Base-by-base conservation (phyloP, 2,113 vertebrate genomes). In the Buteo buteo region DNA sequence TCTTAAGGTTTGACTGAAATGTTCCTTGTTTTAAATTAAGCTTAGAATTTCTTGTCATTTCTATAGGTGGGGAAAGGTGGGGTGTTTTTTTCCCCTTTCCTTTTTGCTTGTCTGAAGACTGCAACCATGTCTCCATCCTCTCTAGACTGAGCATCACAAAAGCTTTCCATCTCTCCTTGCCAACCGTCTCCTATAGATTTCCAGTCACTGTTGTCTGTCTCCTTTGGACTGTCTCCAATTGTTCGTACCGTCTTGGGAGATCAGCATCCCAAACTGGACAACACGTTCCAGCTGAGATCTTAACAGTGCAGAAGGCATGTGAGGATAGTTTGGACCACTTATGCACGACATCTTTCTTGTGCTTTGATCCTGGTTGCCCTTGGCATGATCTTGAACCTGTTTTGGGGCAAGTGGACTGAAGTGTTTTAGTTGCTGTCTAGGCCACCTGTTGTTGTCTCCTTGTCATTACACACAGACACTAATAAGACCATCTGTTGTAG, bases 181-280 rank as follows among this genome's bases (percentile, higher is more conserved):
- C 87, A 90, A 4, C 87, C 42, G 38, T 73, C 58, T 96, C 90
- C 87, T 96, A 80, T 83, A 92, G 94, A 97, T 92, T 96, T 96
- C 82, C 82, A 93, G 78, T 90, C 74, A 69, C 70, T 62, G 54
- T n/a, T 90, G 78, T 93, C 92, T 96, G 92, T 73, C 67, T 95
- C 70, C 65, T 73, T 93, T 96, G 96, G 94, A 80, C 66, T 26
- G 25, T 70, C 87, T 96, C 94, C 92, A 97, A 0, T 28, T 72
- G 74, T 61, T 96, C 54, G 45, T 69, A 34, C 66, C 0, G 1
- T 65, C 74, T 80, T 57, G 92, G 92, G 78, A 92, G 89, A 73
- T 72, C 84, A 82, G 67, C 67, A 89, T 94, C 88, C 83, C 93
- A 88, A 95, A 54, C 59, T 17, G 81, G 91, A 84, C 86, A 36